These are phyloP conservation scores for Calameuta pallipes DNA, from an alignment of 2,888 invertebrate species.

Conservation along the genomic window DNA sequence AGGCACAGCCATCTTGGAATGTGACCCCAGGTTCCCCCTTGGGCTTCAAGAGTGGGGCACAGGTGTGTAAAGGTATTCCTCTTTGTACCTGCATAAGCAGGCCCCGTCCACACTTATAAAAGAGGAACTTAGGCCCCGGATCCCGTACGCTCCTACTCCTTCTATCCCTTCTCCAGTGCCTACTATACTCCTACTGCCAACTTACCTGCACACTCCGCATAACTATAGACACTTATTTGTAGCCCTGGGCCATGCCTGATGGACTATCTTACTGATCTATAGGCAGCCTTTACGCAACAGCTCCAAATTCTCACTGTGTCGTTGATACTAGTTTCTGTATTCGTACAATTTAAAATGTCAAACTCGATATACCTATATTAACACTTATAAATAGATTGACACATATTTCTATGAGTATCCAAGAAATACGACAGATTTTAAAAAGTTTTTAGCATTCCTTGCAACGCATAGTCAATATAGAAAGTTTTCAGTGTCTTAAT, in stretches of 20 bases:
- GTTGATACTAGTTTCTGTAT: neutral
- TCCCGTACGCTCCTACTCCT: slow-evolving; percentile 10
- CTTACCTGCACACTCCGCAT: slow-evolving; percentile 16
- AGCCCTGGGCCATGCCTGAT: neutral
- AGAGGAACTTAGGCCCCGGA: slow-evolving; percentile 13
- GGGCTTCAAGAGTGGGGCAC: slow-evolving; percentile 52
- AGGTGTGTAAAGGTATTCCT: slow-evolving; percentile 19
- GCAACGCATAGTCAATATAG: neutral
- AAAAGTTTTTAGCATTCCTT: neutral
- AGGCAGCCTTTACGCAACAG: neutral
- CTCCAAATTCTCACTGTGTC: neutral
- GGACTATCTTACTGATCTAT: neutral
- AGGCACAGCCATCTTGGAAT: slow-evolving; percentile 68
- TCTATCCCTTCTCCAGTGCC: slow-evolving; percentile 7
- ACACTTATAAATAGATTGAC: neutral
- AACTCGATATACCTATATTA: neutral
- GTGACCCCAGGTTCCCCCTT: slow-evolving; percentile 64
- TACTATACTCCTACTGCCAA: slow-evolving; percentile 17
- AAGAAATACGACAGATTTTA: neutral
- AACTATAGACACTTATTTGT: slow-evolving; percentile 13
- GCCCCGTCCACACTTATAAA: neutral
- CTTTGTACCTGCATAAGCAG: slow-evolving; percentile 10
- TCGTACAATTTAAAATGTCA: neutral
- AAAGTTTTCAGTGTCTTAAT: neutral
- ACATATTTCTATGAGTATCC: neutral